phyloP scores from a whole-genome alignment of 2,113 vertebrate genomes.

The Meriones unguiculatus region DNA sequence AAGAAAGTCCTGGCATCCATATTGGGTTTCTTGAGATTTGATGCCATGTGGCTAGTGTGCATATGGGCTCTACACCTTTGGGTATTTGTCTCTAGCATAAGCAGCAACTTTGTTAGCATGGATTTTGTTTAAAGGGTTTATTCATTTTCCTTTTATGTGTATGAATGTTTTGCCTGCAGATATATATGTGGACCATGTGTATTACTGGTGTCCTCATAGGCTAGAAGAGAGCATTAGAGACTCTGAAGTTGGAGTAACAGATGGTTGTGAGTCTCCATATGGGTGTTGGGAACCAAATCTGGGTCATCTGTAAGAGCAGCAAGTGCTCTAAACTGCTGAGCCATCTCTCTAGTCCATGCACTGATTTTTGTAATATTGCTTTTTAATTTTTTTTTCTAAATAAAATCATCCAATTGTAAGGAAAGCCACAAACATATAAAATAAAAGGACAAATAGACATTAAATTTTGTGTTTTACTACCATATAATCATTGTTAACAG shows the following conservation, averaged over 20 bases:
- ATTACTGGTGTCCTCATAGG: neutral
- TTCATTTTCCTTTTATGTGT: neutral
- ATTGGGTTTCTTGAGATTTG: neutral
- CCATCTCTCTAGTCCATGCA: neutral
- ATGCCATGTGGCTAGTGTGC: neutral
- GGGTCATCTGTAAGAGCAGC: neutral
- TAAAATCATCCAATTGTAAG: neutral
- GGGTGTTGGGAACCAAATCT: neutral
- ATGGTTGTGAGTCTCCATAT: neutral
- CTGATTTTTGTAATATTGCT: neutral
- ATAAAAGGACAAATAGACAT: neutral
- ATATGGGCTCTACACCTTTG: neutral
- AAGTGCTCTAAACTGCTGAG: neutral
- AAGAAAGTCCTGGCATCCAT: neutral
- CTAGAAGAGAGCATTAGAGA: neutral
- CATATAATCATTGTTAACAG: neutral
- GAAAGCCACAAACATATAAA: neutral
- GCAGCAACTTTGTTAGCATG: conserved; percentile 8
- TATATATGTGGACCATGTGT: neutral
- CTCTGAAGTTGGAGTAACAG: neutral
- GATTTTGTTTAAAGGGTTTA: neutral
- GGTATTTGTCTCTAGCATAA: neutral
- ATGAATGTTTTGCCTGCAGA: neutral
- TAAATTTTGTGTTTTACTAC: neutral
- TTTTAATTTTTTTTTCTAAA: neutral